Evolutionary conservation across 2,888 invertebrate genomes (phyloP).

Genomic region (Campoplex capitator): DNA sequence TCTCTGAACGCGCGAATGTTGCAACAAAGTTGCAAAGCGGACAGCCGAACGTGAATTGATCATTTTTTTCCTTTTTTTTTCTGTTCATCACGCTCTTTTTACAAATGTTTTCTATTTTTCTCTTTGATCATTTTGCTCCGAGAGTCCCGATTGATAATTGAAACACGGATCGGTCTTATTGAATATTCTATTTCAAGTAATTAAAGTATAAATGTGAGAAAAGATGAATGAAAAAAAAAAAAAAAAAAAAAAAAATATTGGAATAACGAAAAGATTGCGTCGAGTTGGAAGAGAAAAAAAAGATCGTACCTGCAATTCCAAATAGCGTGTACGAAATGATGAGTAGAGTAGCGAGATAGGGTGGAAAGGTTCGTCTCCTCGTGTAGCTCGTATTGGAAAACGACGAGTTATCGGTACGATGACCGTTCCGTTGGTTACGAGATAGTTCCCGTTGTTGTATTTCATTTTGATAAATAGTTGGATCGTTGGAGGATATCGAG

Average conservation of each 20-base stretch:
- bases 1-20: not conserved
- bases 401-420: constrained; percentile 40
- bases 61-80: not conserved
- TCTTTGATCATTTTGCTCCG: not conserved
- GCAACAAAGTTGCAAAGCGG: constrained; percentile 33
- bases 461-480: constrained; percentile 31
- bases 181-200: too few relatives aligned
- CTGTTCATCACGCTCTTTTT: not conserved
- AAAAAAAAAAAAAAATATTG: not conserved
- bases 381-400: constrained; percentile 57
- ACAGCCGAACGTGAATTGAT: not conserved
- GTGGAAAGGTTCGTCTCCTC: constrained; percentile 80
- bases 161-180: too few relatives aligned
- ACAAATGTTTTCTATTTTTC: too few relatives aligned
- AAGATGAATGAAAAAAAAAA: too few relatives aligned
- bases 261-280: too few relatives aligned
- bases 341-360: constrained; percentile 83
- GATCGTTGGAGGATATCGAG: not conserved
- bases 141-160: not conserved
- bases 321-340: constrained; percentile 83
- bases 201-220: not conserved
- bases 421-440: constrained; percentile 23
- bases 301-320: constrained; percentile 82
- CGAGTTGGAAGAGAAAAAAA: not conserved
- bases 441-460: constrained; percentile 56